phyloP scores from a whole-genome alignment of 2,113 vertebrate genomes.

The Urocolius indicus region DNA sequence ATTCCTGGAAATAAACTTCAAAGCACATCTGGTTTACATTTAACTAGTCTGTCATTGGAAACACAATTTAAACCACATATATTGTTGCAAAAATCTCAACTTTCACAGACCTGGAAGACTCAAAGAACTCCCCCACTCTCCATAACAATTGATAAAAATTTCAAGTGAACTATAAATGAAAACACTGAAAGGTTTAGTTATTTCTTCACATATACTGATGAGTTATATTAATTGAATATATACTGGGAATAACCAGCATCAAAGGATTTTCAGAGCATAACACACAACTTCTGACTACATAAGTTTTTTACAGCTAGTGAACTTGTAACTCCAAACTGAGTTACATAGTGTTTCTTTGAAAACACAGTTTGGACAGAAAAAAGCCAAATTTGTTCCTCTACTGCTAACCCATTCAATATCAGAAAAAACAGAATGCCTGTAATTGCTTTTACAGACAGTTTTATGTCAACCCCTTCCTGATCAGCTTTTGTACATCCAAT shows the following conservation, averaged over 20 bases:
- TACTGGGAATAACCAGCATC: not conserved
- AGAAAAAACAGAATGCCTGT: not conserved
- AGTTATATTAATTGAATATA: not conserved
- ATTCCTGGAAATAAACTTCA: constrained; percentile 78
- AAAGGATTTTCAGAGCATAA: not conserved
- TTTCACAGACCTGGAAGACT: constrained; percentile 53
- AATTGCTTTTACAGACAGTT: not conserved
- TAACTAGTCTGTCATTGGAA: constrained; percentile 75
- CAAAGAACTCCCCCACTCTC: not conserved
- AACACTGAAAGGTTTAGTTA: constrained; percentile 1
- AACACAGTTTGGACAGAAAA: not conserved
- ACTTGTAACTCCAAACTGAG: not conserved
- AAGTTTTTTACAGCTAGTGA: not conserved
- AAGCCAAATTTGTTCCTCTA: not conserved
- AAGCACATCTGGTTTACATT: constrained; percentile 80
- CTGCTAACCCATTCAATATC: not conserved
- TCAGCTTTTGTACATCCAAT: not conserved
- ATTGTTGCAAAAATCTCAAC: constrained; percentile 70
- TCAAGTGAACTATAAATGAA: not conserved
- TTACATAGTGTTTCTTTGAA: not conserved
- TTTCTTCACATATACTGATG: not conserved
- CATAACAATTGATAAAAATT: not conserved
- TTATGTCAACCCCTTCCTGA: not conserved
- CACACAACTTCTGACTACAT: not conserved
- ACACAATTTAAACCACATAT: constrained; percentile 67